phyloP scores from a whole-genome alignment of 2,113 vertebrate genomes.

The Sisor rabdophorus region DNA sequence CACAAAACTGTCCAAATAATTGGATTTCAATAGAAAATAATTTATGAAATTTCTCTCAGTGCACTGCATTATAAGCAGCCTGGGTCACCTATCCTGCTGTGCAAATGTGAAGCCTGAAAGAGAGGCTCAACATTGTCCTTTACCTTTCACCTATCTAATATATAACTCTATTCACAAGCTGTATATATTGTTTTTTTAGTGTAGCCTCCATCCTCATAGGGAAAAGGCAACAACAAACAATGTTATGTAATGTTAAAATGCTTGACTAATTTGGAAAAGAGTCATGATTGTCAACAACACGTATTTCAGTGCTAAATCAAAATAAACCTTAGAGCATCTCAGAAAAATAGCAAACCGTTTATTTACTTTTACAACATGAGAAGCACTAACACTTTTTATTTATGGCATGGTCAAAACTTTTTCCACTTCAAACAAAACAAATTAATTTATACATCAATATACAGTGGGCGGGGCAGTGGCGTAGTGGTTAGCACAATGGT shows the following conservation, averaged over 20 bases:
- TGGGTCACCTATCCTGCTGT: neutral
- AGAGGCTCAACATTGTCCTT: neutral
- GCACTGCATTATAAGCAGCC: conserved; percentile 14
- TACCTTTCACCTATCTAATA: neutral
- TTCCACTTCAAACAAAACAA: no score
- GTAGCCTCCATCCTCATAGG: no score
- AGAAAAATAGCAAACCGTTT: neutral
- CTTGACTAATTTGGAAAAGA: neutral
- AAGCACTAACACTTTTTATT: no score
- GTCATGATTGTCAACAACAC: neutral
- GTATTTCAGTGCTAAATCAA: neutral
- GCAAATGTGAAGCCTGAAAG: neutral
- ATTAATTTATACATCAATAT: no score
- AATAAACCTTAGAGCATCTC: neutral
- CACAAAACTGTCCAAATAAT: conserved; percentile 32
- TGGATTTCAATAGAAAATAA: conserved; percentile 18
- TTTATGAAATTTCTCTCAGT: conserved; percentile 9
- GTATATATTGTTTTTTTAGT: no score
- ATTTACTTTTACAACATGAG: neutral
- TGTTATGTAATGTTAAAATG: neutral
- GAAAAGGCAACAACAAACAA: neutral
- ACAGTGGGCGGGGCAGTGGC: no score
- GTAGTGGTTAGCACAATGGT: no score
- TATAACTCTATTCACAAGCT: neutral
- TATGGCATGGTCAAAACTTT: no score